Conservation (phyloP, 2,797 vertebrate species). For the Cottoperca gobio region DNA sequence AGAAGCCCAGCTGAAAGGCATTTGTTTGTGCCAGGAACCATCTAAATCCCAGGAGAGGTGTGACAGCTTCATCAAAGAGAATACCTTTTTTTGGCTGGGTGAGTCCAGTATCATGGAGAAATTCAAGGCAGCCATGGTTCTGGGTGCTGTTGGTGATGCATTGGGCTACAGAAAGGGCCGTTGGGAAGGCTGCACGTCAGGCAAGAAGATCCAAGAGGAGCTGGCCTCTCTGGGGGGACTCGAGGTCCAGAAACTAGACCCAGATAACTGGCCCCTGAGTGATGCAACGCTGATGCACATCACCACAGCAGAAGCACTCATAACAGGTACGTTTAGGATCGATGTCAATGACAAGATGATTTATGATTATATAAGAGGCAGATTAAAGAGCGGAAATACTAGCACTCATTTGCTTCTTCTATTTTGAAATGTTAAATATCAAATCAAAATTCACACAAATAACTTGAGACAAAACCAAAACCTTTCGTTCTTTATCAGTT, state of each 20-base stretch:
- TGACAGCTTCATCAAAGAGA: not conserved
- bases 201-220: constrained; percentile 90
- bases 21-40: not conserved
- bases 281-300: constrained; percentile 94
- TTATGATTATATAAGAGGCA: not conserved
- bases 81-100: not conserved
- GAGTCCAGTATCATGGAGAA: constrained; percentile 87
- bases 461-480: not conserved
- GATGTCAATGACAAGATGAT: not conserved
- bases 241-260: constrained; percentile 86
- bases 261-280: constrained; percentile 93
- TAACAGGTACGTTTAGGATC: constrained; percentile 87
- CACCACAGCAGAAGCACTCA: constrained; percentile 92
- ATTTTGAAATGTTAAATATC: not conserved
- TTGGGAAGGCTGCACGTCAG: constrained; percentile 86
- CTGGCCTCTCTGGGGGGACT: constrained; percentile 89
- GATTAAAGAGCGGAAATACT: not conserved
- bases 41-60: constrained; percentile 2
- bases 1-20: not conserved
- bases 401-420: not conserved
- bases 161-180: constrained; percentile 90
- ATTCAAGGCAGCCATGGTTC: constrained; percentile 93
- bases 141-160: constrained; percentile 91
- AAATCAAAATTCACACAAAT: not conserved
- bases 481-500: not conserved